These are phyloP conservation scores for Agrypnia vestita DNA, from an alignment of 1,140 invertebrate genomes.

Conservation along the genomic window DNA sequence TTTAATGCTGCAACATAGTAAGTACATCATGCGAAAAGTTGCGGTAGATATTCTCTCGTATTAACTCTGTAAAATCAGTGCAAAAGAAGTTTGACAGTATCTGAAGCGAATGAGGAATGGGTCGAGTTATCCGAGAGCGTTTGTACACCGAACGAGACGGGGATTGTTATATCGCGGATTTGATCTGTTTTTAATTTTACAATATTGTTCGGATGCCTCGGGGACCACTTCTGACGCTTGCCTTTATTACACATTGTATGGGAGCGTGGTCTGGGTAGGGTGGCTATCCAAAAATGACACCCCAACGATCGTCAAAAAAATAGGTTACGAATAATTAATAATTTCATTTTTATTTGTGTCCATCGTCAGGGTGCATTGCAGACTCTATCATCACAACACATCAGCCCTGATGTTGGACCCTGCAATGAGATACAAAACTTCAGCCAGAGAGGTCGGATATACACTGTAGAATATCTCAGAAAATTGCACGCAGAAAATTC, in stretches of 20 bases:
- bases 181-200: constrained; percentile 61
- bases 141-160: not conserved
- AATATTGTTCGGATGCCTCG: constrained; percentile 50
- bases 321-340: too few species aligned
- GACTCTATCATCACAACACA: too few species aligned
- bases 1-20: too few species aligned
- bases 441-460: too few species aligned
- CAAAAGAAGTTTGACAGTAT: constrained; percentile 33
- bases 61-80: constrained; percentile 16
- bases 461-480: too few species aligned
- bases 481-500: too few species aligned
- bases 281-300: not conserved
- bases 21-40: not conserved
- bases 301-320: too few species aligned
- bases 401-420: too few species aligned
- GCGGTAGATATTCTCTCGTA: not conserved
- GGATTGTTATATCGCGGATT: constrained; percentile 46
- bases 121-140: not conserved
- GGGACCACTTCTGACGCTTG: constrained; percentile 54
- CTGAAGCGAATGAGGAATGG: constrained; percentile 31
- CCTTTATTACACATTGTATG: constrained; percentile 57
- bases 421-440: too few species aligned
- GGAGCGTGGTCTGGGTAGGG: constrained; percentile 37
- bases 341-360: too few species aligned
- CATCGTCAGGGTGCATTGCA: too few species aligned